phyloP scores from a whole-genome alignment of 2,113 vertebrate genomes.

The Lepus timidus region DNA sequence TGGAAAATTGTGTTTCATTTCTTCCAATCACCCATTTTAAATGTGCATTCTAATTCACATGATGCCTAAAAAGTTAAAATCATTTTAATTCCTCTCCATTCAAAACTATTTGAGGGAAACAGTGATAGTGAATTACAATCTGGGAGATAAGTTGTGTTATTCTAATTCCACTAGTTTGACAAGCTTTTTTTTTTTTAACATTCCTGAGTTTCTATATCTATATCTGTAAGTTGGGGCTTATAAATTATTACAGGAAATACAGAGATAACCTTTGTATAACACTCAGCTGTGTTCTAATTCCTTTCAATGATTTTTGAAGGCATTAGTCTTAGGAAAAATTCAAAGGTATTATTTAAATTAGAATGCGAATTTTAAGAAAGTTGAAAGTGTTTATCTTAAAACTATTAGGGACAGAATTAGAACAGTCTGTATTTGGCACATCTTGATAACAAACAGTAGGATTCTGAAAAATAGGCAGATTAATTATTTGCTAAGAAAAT shows the following conservation, averaged over 20 bases:
- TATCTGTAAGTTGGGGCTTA: background rate
- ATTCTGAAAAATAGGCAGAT: background rate
- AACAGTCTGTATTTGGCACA: background rate
- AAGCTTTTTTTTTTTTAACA: background rate
- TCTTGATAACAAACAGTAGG: background rate
- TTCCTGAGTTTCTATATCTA: background rate
- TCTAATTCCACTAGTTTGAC: background rate
- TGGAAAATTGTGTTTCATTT: background rate
- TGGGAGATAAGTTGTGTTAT: background rate
- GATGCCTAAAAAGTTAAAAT: background rate
- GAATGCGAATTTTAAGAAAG: accelerated
- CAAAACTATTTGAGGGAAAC: background rate
- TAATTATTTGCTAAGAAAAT: background rate
- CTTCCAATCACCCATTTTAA: background rate
- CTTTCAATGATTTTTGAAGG: background rate
- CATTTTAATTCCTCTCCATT: background rate
- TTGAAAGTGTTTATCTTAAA: background rate
- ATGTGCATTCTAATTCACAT: background rate
- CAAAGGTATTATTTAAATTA: background rate
- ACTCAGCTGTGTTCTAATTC: background rate
- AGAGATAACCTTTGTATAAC: background rate
- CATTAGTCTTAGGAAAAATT: background rate
- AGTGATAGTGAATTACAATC: background rate
- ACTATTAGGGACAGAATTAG: background rate
- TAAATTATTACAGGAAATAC: background rate